A percentile compares a stretch with the other conserved stretches of the same genome.
Evolutionary conservation across 2,888 invertebrate genomes (phyloP).

Genomic region (Nephrotoma flavescens): DNA sequence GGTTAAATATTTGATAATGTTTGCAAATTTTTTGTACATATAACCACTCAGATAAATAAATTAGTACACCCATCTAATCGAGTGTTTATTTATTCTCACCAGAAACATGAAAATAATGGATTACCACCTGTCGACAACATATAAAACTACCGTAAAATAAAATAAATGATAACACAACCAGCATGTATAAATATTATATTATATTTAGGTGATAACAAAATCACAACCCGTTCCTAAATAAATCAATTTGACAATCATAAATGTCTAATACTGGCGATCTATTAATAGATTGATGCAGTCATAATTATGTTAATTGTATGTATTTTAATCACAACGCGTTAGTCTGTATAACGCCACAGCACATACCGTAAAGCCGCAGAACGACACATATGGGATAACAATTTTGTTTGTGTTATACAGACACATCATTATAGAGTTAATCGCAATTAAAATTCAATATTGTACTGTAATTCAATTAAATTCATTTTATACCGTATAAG

Average conservation of each 20-base stretch:
- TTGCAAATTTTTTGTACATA: not conserved
- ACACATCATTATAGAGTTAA: not conserved
- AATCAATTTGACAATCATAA: not conserved
- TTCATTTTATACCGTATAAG: not conserved
- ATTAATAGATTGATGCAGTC: too few species aligned
- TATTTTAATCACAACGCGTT: not conserved
- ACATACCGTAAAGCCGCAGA: not conserved
- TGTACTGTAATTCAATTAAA: not conserved
- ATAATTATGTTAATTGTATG: not conserved
- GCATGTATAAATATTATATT: not conserved
- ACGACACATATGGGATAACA: not conserved
- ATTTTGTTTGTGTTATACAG: not conserved
- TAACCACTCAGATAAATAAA: not conserved
- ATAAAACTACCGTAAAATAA: not conserved
- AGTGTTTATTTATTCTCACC: not conserved
- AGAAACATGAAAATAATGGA: not conserved
- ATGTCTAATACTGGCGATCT: not conserved
- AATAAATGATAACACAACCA: not conserved
- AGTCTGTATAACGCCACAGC: not conserved
- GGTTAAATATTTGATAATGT: not conserved
- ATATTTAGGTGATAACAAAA: not conserved
- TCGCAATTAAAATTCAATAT: not conserved
- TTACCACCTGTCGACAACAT: not conserved
- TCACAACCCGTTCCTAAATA: not conserved
- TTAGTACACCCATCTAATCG: not conserved